Evolutionary conservation across 2,797 vertebrate genomes (phyloP), one percentile per base, ranked within the genome.

Genomic region (Leptatherina wallacei): DNA sequence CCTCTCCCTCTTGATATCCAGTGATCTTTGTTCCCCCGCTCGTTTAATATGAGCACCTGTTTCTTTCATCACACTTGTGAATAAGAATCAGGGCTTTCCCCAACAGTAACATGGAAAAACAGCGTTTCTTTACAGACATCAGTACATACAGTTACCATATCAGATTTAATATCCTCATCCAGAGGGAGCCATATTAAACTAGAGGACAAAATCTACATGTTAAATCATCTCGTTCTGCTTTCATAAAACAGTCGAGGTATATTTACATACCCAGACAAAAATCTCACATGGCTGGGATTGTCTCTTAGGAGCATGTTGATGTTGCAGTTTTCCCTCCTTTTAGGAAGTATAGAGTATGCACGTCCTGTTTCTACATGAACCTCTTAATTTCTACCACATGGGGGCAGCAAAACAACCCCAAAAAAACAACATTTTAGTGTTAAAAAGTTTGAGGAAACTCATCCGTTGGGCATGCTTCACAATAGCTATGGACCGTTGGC

Each of bases 51-150:
- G 40, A 55, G 29, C 78, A 76, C 81, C 85, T 90, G 90, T 76
- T 92, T 89, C 78, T 75, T 64, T 66, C 73, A 88, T 66, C 73
- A 88, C 32, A 13, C 36, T 10, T 0, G 63, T 9, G 24, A 68
- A 40, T 65, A 69, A 55, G 79, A 73, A 81, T 24, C 40, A 62
- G 61, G 54, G 72, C 9, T 27, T 85, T 88, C 77, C 81, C 82
- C 22, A 0, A 42, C 56, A 6, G 14, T 60, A 81, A 66, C 59
- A 67, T 20, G 61, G 64, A 76, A 49, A 13, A 49, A 51, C 1
- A 40, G 24, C 51, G 13, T 72, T 62, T 65, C 70, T 55, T 55
- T 54, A 51, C 40, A 65, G 24, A 68, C 33, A 42, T 58, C 14
- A 20, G 18, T 27, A 27, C 30, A n/a, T 61, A 58, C 7, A 47